phyloP scores from a whole-genome alignment of 2,888 invertebrate genomes.

The Hyles lineata region DNA sequence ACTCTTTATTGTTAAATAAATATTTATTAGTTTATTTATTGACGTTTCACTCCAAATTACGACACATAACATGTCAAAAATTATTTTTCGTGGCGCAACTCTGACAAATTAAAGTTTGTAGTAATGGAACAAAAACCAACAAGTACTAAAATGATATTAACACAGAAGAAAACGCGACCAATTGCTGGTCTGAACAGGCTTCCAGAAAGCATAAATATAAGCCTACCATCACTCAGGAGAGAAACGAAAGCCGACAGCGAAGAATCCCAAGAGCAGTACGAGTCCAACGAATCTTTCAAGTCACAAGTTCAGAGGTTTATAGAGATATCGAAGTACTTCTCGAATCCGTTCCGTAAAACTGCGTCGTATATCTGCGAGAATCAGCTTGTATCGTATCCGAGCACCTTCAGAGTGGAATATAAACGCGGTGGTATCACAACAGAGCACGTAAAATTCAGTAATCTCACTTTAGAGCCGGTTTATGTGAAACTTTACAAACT shows the following conservation, averaged over 20 bases:
- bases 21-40: too few relatives aligned
- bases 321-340: constrained; percentile 77
- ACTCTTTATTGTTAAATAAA: too few relatives aligned
- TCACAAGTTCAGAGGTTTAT: constrained; percentile 71
- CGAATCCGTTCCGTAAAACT: constrained; percentile 70
- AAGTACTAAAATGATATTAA: constrained; percentile 35
- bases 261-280: constrained; percentile 47
- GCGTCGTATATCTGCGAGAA: constrained; percentile 75
- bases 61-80: constrained; percentile 6
- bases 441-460: constrained; percentile 69
- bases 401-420: constrained; percentile 64
- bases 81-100: constrained; percentile 31
- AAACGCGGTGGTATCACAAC: constrained; percentile 66
- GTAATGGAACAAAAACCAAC: constrained; percentile 44
- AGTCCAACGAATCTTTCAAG: constrained; percentile 55
- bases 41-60: not conserved
- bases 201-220: constrained; percentile 36
- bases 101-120: constrained; percentile 29
- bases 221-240: constrained; percentile 50
- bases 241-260: constrained; percentile 56
- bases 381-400: constrained; percentile 68
- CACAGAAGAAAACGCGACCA: constrained; percentile 34
- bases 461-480: constrained; percentile 70
- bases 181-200: constrained; percentile 31
- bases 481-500: constrained; percentile 73